Conservation (phyloP, 2,888 invertebrate genomes). For the Atherix ibis region DNA sequence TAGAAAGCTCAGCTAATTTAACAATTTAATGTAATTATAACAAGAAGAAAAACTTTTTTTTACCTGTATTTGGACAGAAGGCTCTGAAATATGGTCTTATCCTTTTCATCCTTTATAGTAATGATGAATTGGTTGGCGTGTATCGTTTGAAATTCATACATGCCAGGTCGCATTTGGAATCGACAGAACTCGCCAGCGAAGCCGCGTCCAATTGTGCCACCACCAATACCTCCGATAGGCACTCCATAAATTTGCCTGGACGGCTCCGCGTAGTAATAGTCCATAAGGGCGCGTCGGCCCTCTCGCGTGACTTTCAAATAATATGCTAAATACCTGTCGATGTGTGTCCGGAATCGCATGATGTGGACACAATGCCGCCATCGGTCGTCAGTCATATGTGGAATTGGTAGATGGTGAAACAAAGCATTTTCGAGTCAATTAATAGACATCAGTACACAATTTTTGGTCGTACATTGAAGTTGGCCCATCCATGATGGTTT, state of each 20-base stretch:
- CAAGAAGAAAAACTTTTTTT: no score
- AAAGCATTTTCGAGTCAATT: no score
- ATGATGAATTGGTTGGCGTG: conserved; percentile 83
- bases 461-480: no score
- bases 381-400: no score
- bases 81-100: conserved; percentile 60
- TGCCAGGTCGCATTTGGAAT: conserved; percentile 75
- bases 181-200: conserved; percentile 88
- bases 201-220: conserved; percentile 65
- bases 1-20: no score
- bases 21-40: no score
- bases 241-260: conserved; percentile 81
- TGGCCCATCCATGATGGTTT: no score
- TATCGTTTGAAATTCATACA: conserved; percentile 70
- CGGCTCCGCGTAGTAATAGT: conserved; percentile 51
- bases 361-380: no score
- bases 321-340: conserved; percentile 51
- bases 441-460: no score
- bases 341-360: no score
- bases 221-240: conserved; percentile 68
- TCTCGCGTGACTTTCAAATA: conserved; percentile 46
- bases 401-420: no score
- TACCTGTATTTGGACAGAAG: conserved; percentile 60
- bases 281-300: conserved; percentile 60
- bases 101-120: conserved; percentile 54